Evolutionary conservation across 2,113 vertebrate species (phyloP), one percentile per base, ranked within the genome.

Genomic region (Spheniscus mendiculus): DNA sequence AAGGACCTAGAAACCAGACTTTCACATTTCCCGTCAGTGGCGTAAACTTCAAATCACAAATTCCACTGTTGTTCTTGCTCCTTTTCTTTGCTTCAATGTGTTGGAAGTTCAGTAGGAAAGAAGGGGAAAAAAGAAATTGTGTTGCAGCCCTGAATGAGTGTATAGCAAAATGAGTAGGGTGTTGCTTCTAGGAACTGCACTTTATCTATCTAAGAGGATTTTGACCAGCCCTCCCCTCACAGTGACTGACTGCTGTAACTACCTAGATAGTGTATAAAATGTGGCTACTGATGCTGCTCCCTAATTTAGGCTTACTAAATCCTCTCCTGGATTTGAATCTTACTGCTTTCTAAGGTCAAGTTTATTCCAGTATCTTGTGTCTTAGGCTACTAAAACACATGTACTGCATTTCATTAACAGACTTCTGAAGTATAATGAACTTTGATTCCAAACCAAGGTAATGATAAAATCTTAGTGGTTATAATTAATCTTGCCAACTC

Each of bases 311-410:
- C 65, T 80, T 86, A 52, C 58, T 70, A 89, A 95, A 87, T 92
- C 73, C 81, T 93, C 63, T 89, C 56, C 59, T 96, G 77, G 32
- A 92, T 88, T 97, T 83, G 90, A 92, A 30, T 73, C 62, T 69
- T 77, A 20, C 45, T 83, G 62, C 86, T 83, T 94, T 66, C 70
- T 83, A 47, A 93, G 79, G 58, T 95, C 78, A 90, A 53, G 70
- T 80, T 90, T 40, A 83, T 90, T 93, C 49, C 58, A 61, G 29
- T 80, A 62, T 88, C 82, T 91, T 76, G 40, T 93, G 62, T 92
- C 59, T 73, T 70, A 63, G 71, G 27, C 72, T 94, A 47, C 50
- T 93, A 74, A 77, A 86, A 29, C 42, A 71, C 49, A 42, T 2
- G 4, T 71, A 40, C 40, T 89, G 56, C 44, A 36, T 88, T 94